A percentile compares a stretch with the other conserved stretches of the same genome.
Conservation (phyloP, 2,797 vertebrate genomes). For the Pipistrellus nathusii region DNA sequence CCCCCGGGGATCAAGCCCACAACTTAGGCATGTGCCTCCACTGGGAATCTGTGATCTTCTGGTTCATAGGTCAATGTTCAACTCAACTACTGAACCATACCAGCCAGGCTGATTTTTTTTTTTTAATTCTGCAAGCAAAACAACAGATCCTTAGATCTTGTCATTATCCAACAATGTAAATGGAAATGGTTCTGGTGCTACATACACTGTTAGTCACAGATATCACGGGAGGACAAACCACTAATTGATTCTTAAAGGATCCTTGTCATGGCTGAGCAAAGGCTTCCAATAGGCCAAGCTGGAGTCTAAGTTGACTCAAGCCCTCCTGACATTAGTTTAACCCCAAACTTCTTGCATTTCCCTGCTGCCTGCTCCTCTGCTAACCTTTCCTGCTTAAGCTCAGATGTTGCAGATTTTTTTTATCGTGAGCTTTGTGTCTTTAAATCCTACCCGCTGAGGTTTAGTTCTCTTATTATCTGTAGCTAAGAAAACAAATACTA, state of each 20-base stretch:
- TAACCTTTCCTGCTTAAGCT: not conserved
- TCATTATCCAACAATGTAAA: not conserved
- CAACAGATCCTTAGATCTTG: not conserved
- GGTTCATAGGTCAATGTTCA: no score
- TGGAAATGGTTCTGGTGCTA: not conserved
- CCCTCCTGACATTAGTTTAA: not conserved
- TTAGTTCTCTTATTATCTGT: not conserved
- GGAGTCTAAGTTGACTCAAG: not conserved
- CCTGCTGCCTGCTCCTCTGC: not conserved
- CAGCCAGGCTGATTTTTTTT: not conserved
- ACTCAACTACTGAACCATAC: no score
- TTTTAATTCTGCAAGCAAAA: slow-evolving; percentile 34
- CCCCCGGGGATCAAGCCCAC: no score
- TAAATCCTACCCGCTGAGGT: not conserved
- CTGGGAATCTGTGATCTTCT: no score
- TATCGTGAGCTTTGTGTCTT: not conserved
- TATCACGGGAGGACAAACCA: not conserved
- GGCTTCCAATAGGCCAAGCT: not conserved
- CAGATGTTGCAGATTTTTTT: not conserved
- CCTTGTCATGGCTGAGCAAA: not conserved
- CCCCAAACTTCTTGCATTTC: not conserved
- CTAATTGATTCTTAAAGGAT: slow-evolving; percentile 46
- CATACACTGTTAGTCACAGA: not conserved
- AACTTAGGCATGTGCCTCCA: no score
- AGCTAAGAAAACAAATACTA: slow-evolving; percentile 7